Conservation (phyloP, 2,888 invertebrate genomes). For the Leucophenga maculata region DNA sequence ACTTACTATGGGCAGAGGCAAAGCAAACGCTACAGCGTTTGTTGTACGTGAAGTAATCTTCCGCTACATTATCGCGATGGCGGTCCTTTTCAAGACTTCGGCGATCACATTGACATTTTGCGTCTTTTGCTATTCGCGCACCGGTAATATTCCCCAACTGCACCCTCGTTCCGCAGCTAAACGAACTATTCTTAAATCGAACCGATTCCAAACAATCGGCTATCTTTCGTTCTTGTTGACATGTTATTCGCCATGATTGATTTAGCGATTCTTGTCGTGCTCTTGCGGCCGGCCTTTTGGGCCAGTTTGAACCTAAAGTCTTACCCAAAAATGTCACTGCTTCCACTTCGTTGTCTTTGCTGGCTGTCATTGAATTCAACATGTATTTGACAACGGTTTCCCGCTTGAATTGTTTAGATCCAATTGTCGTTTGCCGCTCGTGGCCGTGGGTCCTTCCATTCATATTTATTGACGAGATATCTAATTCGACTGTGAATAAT, state of each 20-base stretch:
- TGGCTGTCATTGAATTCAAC: too few relatives aligned
- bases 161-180: too few relatives aligned
- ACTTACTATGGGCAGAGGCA: too few relatives aligned
- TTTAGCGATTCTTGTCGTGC: constrained; percentile 56
- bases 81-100: constrained; percentile 59
- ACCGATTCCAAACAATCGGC: not conserved
- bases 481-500: constrained; percentile 18
- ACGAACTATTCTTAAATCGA: not conserved
- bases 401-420: not conserved
- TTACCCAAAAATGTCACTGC: constrained; percentile 33
- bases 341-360: not conserved
- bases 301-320: constrained; percentile 61
- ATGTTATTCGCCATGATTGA: constrained; percentile 62
- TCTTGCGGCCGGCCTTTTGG: constrained; percentile 28
- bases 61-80: constrained; percentile 32
- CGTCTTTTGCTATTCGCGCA: constrained; percentile 37
- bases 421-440: not conserved
- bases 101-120: constrained; percentile 62
- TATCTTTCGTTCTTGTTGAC: constrained; percentile 43
- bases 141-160: not conserved
- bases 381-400: not conserved
- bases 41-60: too few relatives aligned
- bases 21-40: too few relatives aligned
- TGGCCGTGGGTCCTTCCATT: constrained; percentile 18
- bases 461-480: constrained; percentile 42